Conservation (phyloP, 2,113 vertebrate genomes). For the Corvus cornix region DNA sequence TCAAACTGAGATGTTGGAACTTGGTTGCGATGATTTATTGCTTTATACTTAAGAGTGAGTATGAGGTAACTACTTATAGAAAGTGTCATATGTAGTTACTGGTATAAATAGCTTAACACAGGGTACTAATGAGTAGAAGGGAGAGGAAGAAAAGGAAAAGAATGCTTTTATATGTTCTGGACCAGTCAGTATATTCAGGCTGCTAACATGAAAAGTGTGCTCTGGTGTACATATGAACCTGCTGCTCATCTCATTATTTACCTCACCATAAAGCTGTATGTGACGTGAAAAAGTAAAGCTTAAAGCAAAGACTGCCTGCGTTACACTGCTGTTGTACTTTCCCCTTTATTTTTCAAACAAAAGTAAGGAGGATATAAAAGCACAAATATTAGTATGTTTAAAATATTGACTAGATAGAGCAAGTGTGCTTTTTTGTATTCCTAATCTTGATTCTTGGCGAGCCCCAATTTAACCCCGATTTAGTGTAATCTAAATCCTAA, state of each 20-base stretch:
- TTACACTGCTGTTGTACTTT: not conserved
- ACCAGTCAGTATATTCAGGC: not conserved
- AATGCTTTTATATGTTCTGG: not conserved
- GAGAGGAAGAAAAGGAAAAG: not conserved
- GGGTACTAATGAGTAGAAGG: not conserved
- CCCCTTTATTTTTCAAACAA: not conserved
- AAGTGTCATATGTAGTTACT: not conserved
- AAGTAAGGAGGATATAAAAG: not conserved
- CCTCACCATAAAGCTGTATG: not conserved
- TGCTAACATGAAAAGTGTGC: not conserved
- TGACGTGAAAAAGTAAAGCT: not conserved
- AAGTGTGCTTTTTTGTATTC: not conserved
- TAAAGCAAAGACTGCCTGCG: not conserved
- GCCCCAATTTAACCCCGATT: not conserved
- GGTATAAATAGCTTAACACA: not conserved
- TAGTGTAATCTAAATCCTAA: slow-evolving; percentile 6
- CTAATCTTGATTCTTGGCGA: slow-evolving; percentile 24
- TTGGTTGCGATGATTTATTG: not conserved
- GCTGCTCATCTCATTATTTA: not conserved
- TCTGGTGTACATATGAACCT: not conserved
- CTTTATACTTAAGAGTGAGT: not conserved
- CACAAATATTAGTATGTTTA: not conserved
- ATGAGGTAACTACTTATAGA: not conserved
- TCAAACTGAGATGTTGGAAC: not conserved
- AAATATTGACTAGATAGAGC: not conserved